Base-by-base conservation (phyloP, 2,113 vertebrate species). In the Tachycineta bicolor region DNA sequence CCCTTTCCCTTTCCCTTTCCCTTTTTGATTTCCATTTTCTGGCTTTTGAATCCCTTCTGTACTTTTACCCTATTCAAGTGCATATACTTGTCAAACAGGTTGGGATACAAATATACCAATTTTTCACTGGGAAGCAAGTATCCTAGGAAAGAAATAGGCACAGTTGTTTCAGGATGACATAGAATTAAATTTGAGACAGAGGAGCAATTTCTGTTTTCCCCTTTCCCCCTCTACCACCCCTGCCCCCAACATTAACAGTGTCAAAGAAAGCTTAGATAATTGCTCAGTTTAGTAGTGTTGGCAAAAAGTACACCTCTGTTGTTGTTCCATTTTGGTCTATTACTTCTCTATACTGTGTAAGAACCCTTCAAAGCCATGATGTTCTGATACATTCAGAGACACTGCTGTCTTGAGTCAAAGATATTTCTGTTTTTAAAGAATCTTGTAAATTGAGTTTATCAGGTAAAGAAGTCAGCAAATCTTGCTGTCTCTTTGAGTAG, bases 241-340 rank as follows among this genome's bases (percentile, higher is more conserved):
- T 4, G 1, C 4, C 5, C 5, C 20, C 0, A 0, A 43, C 7
- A 60, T 43, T 58, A 75, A 18, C 23, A 33, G 7, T 37, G n/a
- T 52, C 26, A 76, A 31, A 62, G 16, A 34, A 89, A 81, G n/a
- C 21, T n/a, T 24, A 60, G 34, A 78, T 86, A 73, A 73, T 77
- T 55, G 6, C 17, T 60, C 25, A 25, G 11, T 77, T 34, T 77
- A 39, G 28, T 76, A 15, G 34, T 50, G 50, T 55, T 63, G 39
- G 49, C 64, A 43, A 34, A 71, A 64, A 34, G 31, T 49, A 21
- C 5, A 33, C 9, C 33, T 65, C 31, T 73, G 31, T 67, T 73
- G 31, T 67, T 50, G 60, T 55, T 87, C 24, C 3, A 14, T 4
- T 73, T 62, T 47, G 6, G 18, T 44, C 44, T 85, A 34, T 77